These are phyloP conservation scores for Morpho deidamia DNA, from an alignment of 2,888 invertebrate genomes.

Conservation along the genomic window DNA sequence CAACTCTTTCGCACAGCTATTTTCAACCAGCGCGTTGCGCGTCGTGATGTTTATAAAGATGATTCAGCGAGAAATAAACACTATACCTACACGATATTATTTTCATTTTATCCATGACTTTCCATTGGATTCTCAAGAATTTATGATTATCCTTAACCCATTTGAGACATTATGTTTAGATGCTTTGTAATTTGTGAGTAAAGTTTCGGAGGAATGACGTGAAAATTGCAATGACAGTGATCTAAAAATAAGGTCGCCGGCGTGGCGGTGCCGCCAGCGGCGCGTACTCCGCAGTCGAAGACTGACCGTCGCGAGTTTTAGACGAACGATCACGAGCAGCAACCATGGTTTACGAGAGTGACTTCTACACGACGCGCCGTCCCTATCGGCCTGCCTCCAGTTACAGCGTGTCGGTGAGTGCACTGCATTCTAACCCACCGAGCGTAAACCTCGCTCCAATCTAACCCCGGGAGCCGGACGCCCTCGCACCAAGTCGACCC, in stretches of 20 bases:
- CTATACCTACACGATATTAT: constrained; percentile 25
- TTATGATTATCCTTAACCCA: constrained; percentile 66
- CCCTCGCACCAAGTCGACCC: constrained; percentile 70
- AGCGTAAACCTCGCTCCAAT: constrained; percentile 62
- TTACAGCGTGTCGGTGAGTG: constrained; percentile 86
- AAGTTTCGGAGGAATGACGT: constrained; percentile 57
- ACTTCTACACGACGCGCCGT: constrained; percentile 93
- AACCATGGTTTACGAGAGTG: constrained; percentile 95
- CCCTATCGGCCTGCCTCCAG: constrained; percentile 88
- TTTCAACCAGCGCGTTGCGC: constrained; percentile 8
- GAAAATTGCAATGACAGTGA: constrained; percentile 76
- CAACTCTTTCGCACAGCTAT: constrained; percentile 14
- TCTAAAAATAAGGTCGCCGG: constrained; percentile 67
- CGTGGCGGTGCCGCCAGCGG: constrained; percentile 42
- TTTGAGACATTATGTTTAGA: constrained; percentile 46
- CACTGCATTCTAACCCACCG: constrained; percentile 48
- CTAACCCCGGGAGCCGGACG: constrained; percentile 69
- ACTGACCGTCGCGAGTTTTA: constrained; percentile 69
- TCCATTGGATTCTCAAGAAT: constrained; percentile 35
- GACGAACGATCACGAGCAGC: constrained; percentile 66
- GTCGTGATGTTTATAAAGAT: constrained; percentile 16
- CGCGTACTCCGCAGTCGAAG: constrained; percentile 64
- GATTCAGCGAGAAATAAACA: constrained; percentile 20
- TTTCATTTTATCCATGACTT: constrained; percentile 31
- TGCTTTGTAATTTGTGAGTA: constrained; percentile 48